Base-by-base conservation (phyloP, 2,797 vertebrate genomes). In the Decapterus maruadsi region DNA sequence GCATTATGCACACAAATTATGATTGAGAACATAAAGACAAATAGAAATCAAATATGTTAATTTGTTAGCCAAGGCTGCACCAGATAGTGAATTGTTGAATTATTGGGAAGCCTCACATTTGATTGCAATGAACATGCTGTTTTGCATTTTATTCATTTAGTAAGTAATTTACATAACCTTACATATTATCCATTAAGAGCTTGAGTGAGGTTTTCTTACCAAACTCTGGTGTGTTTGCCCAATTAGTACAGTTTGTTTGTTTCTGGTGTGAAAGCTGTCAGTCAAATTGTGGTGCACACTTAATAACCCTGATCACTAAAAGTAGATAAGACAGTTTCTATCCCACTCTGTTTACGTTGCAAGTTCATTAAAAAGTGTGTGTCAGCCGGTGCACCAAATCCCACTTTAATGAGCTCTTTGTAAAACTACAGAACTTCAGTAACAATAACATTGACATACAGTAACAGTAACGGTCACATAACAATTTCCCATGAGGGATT, bases 1-100 rank as follows among this genome's bases (percentile, higher is more conserved):
- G 50, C 2, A 36, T 65, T 34, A 50, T 66, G 16, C 16, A 74
- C 59, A 46, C 12, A 43, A 68, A 66, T 20, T 56, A 26, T 67
- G 36, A 58, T 68, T 59, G 48, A 29, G 60, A 77, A 56, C 34
- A 46, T 13, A 29, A 55, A 34, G 26, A 67, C 22, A 51, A 48
- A 63, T 10, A 61, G 63, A 46, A 20, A 56, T 16, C 46, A 51
- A 36, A 31, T 11, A 63, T 48, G 10, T 54, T 58, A 3, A 60
- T 73, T 51, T 76, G 6, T 19, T 38, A 56, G 73, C 45, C 53
- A 58, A 48, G 2, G 22, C 38, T 51, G 31, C n/a, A 68, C 36
- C 13, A 40, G 34, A 63, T 22, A 42, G n/a, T 42, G 13, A 66
- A n/a, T 14, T 42, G 6, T 56, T 29, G 50, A 58, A 34, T 59